phyloP scores from a whole-genome alignment of 1,140 invertebrate species.

The Eulimnadia texana region DNA sequence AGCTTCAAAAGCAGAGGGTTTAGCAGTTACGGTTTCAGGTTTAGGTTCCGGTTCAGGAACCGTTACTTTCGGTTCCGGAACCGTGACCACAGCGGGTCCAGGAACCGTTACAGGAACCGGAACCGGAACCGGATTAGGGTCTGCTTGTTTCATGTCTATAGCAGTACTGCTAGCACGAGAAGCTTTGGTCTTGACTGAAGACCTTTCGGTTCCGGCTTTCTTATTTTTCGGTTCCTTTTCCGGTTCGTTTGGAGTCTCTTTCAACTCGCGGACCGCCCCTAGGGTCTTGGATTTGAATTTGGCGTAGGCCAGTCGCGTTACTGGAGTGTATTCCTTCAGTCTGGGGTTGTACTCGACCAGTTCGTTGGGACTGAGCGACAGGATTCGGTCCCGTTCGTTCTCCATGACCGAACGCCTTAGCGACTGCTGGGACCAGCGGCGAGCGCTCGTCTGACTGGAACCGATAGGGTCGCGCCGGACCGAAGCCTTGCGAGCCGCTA shows the following conservation, averaged over 20 bases:
- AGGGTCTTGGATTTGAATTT: slow-evolving; percentile 50
- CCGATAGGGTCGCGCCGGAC: slow-evolving; percentile 55
- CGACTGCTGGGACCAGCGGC: slow-evolving; percentile 45
- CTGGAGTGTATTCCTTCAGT: slow-evolving; percentile 43
- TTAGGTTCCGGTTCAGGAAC: too few relatives aligned
- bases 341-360: slow-evolving; percentile 61
- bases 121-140: too few relatives aligned
- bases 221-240: neutral
- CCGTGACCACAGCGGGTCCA: too few relatives aligned
- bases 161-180: too few relatives aligned
- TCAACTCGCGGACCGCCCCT: neutral
- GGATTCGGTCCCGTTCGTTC: slow-evolving; percentile 35
- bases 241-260: too few relatives aligned
- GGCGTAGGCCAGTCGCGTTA: slow-evolving; percentile 62
- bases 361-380: slow-evolving; percentile 47
- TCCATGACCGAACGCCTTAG: slow-evolving; percentile 39
- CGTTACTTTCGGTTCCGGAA: too few relatives aligned
- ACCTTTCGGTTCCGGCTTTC: neutral
- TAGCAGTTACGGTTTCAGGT: too few relatives aligned
- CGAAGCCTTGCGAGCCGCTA: slow-evolving; percentile 23
- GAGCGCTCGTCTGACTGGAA: slow-evolving; percentile 42
- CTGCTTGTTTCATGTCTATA: too few relatives aligned
- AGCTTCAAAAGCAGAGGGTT: too few relatives aligned
- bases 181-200: too few relatives aligned
- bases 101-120: too few relatives aligned